Evolutionary conservation across 2,888 invertebrate genomes (phyloP).

Genomic region (Xestoiulus laeticollis): DNA sequence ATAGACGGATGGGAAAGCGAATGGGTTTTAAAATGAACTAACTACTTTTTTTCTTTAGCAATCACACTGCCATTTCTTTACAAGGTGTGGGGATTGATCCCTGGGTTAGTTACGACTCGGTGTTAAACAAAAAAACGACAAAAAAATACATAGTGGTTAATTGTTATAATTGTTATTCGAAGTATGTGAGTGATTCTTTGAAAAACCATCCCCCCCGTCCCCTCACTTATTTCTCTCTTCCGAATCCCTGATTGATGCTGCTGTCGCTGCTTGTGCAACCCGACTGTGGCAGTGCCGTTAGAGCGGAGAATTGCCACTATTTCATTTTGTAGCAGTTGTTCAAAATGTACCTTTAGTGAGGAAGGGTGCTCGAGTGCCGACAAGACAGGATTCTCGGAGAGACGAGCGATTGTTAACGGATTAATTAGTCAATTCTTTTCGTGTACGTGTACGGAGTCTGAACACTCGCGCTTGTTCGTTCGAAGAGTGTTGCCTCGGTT

Average conservation of each 20-base stretch:
- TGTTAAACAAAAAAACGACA: constrained; percentile 49
- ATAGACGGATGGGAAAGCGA: constrained; percentile 44
- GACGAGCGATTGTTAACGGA: constrained; percentile 10
- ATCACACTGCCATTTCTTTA: constrained; percentile 57
- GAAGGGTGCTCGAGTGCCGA: constrained; percentile 18
- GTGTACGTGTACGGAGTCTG: constrained; percentile 36
- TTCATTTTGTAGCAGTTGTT: constrained; percentile 34
- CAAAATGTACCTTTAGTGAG: constrained; percentile 15
- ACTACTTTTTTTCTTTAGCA: constrained; percentile 56
- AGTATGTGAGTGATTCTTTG: constrained; percentile 46
- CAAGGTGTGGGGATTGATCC: constrained; percentile 51
- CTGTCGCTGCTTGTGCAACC: neutral
- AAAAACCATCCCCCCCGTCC: neutral
- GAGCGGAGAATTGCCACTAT: constrained; percentile 12
- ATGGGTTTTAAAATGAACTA: constrained; percentile 51
- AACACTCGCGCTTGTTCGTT: constrained; percentile 39
- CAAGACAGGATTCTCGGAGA: constrained; percentile 16
- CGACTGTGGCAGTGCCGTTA: constrained; percentile 20
- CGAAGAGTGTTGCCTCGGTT: constrained; percentile 35
- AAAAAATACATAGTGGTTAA: constrained; percentile 55
- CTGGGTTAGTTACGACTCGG: constrained; percentile 54
- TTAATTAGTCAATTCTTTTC: constrained; percentile 28
- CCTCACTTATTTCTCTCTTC: neutral
- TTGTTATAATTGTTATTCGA: constrained; percentile 54
- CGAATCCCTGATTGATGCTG: neutral